Percentiles rank a stretch among this genome's conserved stretches.
Evolutionary conservation across 2,797 vertebrate genomes (phyloP).

Genomic region (Lutjanus argentimaculatus): DNA sequence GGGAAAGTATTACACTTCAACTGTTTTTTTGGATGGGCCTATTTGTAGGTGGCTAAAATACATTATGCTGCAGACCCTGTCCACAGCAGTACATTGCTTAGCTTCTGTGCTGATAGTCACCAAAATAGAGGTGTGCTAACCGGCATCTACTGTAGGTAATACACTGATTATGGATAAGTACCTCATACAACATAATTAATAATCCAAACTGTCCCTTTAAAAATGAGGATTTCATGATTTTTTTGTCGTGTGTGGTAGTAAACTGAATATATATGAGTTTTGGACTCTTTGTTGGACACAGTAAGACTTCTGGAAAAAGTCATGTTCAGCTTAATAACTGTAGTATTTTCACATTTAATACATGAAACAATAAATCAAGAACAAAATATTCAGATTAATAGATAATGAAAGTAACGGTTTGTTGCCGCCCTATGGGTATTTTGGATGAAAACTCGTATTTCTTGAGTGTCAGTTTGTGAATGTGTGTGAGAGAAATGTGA

Average conservation of each 20-base stretch:
- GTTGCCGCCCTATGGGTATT: not conserved
- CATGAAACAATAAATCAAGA: not conserved
- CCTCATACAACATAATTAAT: no score
- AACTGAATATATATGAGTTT: not conserved
- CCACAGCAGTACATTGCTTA: no score
- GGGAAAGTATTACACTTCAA: no score
- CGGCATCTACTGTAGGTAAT: no score
- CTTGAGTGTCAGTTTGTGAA: conserved; percentile 21
- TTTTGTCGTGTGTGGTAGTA: not conserved
- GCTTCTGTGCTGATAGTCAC: no score
- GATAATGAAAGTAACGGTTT: not conserved
- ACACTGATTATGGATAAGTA: no score
- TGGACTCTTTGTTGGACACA: not conserved
- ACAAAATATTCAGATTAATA: not conserved
- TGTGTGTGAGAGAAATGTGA: conserved; percentile 17
- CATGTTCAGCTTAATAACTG: not conserved
- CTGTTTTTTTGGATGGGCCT: no score
- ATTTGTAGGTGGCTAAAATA: no score
- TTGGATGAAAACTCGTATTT: not conserved
- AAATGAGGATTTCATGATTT: not conserved
- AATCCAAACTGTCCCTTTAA: no score
- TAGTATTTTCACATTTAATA: not conserved
- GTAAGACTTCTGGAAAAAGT: not conserved
- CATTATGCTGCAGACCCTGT: no score
- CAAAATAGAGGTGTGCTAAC: no score